Evolutionary conservation across 1,140 invertebrate species (phyloP).

Genomic region (Cydia amplana): DNA sequence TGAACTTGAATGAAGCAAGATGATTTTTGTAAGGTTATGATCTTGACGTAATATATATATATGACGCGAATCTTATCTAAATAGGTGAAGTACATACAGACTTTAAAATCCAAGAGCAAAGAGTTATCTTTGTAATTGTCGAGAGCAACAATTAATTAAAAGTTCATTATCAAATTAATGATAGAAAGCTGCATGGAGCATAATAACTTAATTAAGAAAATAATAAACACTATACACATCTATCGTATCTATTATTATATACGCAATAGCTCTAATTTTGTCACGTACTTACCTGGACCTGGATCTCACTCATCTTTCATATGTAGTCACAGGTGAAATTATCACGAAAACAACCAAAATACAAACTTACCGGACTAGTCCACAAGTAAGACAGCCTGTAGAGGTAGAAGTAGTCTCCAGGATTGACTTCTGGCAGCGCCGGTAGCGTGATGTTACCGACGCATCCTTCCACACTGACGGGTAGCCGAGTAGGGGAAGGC

Average conservation of each 20-base stretch:
- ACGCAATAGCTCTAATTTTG: no score
- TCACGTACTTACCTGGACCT: no score
- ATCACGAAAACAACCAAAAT: background rate
- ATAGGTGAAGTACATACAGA: background rate
- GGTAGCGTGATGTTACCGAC: constrained; percentile 57
- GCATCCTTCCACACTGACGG: constrained; percentile 82
- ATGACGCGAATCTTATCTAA: background rate
- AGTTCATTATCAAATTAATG: background rate
- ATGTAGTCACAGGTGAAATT: background rate
- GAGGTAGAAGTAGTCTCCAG: constrained; percentile 82
- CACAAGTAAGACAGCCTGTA: constrained; percentile 94
- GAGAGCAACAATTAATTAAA: background rate
- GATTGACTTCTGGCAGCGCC: constrained; percentile 33
- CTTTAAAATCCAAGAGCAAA: background rate
- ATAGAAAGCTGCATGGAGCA: no score
- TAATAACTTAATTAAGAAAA: no score
- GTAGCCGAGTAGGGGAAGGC: constrained; percentile 81
- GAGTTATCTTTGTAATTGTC: background rate
- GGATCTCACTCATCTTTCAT: no score
- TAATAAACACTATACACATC: background rate
- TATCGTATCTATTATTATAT: no score
- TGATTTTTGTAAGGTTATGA: background rate
- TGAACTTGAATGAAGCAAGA: background rate
- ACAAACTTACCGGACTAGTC: constrained; percentile 79
- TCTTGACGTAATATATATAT: background rate